Percentiles rank a stretch among this genome's conserved stretches.
Conservation (phyloP, 2,888 invertebrate species). For the Vanessa cardui region DNA sequence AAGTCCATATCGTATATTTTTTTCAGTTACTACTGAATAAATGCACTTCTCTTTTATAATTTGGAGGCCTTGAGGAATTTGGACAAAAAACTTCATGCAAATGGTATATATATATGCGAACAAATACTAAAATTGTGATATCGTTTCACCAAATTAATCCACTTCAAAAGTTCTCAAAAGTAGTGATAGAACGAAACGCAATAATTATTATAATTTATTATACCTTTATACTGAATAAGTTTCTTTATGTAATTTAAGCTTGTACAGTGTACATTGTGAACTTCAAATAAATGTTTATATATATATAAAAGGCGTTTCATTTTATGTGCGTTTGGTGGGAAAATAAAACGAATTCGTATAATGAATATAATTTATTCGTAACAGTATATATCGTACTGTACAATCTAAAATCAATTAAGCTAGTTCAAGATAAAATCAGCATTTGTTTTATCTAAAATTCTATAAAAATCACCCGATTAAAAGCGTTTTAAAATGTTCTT, state of each 20-base stretch:
- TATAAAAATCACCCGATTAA: slow-evolving; percentile 59
- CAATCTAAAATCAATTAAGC: slow-evolving; percentile 60
- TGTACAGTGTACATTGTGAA: slow-evolving; percentile 12
- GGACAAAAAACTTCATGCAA: too few species aligned
- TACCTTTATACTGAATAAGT: background rate
- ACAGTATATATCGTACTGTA: slow-evolving; percentile 49
- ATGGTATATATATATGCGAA: too few species aligned
- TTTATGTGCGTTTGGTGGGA: background rate
- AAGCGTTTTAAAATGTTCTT: slow-evolving; percentile 49
- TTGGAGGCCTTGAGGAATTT: too few species aligned
- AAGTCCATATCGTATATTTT: too few species aligned
- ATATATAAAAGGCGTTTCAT: background rate
- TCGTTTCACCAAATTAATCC: background rate
- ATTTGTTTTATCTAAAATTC: slow-evolving; percentile 51
- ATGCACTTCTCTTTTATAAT: too few species aligned
- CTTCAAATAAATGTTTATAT: background rate
- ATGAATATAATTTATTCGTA: slow-evolving; percentile 46
- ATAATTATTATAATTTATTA: background rate
- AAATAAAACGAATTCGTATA: slow-evolving; percentile 23
- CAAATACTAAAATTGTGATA: background rate
- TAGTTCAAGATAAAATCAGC: slow-evolving; percentile 61
- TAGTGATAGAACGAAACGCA: too few species aligned
- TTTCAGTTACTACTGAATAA: too few species aligned
- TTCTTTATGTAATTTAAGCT: background rate
- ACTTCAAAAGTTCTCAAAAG: background rate